Base-by-base conservation (phyloP, 2,113 vertebrate species). In the Riparia riparia region DNA sequence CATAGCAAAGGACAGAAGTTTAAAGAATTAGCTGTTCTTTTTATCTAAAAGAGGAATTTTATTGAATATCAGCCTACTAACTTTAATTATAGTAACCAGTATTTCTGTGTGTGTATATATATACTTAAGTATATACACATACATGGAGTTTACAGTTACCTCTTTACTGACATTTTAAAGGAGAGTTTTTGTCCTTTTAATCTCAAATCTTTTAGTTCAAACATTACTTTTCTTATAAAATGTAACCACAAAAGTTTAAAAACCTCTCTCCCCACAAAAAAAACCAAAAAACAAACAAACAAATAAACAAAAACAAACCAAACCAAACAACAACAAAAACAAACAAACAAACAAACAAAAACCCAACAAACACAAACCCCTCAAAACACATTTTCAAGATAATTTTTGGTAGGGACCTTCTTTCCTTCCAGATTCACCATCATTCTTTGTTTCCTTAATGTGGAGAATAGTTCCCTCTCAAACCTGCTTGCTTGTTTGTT, bases 401-500 rank as follows among this genome's bases (percentile, higher is more conserved):
- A 0, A 2, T 32, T 63, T 57, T 42, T 66, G 7, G 9, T 16
- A 51, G 26, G 3, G 5, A 39, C 4, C 6, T 69, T 79, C 5
- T 65, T 39, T 16, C 20, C 14, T 66, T 81, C 9, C 26, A 57
- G 22, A 13, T 10, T 88, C 4, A 28, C 2, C 2, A 12, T 16
- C 6, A 37, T 29, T 22, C 6, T 42, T 81, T n/a, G 22, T 24
- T 18, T 14, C 22, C 12, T 37, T 54, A 47, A 56, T 5, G 7
- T 39, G 16, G 6, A 54, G 54, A 58, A 47, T 2, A 20, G 3
- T 7, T 90, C 20, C 9, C 54, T 24, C 15, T 10, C 8, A 78
- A 53, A 57, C 0, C 3, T 29, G 4, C 1, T 22, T 42, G 5
- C 14, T 22, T 28, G 12, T 22, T 17, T 60, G 24, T 25, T 31